Conservation (phyloP, 2,888 invertebrate genomes). For the Caenorhabditis plicata region DNA sequence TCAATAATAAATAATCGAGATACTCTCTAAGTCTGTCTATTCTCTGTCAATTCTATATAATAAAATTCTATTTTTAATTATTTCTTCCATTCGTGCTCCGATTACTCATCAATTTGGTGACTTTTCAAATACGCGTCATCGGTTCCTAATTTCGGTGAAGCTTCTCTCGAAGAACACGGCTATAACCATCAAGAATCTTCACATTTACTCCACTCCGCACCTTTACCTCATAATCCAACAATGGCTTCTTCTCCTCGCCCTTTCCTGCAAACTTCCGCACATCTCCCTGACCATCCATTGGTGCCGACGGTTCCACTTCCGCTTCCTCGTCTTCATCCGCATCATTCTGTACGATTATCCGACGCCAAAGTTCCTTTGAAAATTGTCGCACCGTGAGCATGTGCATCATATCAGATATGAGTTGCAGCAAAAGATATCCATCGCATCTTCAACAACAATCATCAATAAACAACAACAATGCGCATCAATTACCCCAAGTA, state of each 20-base stretch:
- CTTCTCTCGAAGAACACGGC: too few species aligned
- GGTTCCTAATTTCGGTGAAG: too few species aligned
- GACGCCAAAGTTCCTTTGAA: neutral
- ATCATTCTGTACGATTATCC: neutral
- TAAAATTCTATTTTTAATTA: neutral
- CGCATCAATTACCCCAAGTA: conserved; percentile 9
- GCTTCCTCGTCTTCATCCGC: neutral
- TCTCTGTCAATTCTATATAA: too few species aligned
- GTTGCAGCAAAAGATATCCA: conserved; percentile 17
- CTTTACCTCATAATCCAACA: neutral
- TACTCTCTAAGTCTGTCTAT: too few species aligned
- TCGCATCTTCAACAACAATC: conserved; percentile 9
- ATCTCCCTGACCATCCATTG: neutral
- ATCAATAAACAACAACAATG: neutral
- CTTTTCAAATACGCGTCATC: too few species aligned
- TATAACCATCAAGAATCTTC: too few species aligned
- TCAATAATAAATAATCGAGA: too few species aligned
- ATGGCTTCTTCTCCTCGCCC: neutral
- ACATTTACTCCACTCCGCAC: neutral
- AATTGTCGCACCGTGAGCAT: neutral
- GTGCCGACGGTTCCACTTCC: neutral
- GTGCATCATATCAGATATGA: conserved; percentile 7
- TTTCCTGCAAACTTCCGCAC: neutral
- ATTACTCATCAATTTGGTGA: too few species aligned
- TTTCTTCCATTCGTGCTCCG: neutral